Conservation (phyloP, 2,113 vertebrate species). For the Suricata suricatta region DNA sequence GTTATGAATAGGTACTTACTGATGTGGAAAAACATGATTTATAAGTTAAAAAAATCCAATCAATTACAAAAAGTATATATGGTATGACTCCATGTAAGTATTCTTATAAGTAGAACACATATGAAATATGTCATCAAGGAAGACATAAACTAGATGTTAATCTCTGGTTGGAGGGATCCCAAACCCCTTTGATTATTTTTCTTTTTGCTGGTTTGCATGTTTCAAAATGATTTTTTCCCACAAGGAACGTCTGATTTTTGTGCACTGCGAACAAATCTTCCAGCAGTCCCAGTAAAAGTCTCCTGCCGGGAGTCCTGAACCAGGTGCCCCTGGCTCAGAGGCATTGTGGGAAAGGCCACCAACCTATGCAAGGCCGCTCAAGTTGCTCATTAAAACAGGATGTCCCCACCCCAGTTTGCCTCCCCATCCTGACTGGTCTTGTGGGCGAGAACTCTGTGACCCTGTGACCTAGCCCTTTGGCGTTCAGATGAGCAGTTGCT, state of each 20-base stretch:
- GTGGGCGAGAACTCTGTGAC: not conserved
- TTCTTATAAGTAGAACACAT: not conserved
- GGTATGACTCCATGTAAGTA: not conserved
- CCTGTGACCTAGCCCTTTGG: not conserved
- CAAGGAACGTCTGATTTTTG: not conserved
- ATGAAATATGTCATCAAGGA: not conserved
- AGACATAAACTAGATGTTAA: not conserved
- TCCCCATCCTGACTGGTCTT: not conserved
- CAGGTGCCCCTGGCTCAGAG: not conserved
- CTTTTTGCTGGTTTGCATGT: not conserved
- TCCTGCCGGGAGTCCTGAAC: not conserved
- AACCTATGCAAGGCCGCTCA: not conserved
- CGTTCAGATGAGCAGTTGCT: not conserved
- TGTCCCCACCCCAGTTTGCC: not conserved
- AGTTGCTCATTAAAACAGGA: not conserved
- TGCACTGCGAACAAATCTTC: not conserved
- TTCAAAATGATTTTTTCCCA: not conserved
- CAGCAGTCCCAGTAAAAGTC: rapidly evolving
- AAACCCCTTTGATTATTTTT: not conserved
- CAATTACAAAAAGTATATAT: not conserved
- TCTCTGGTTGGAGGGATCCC: not conserved
- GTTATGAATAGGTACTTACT: not conserved
- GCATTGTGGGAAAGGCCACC: not conserved
- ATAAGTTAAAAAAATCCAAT: not conserved
- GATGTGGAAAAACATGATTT: not conserved